Evolutionary conservation across 2,113 vertebrate species (phyloP).

Genomic region (Leuciscus idus): DNA sequence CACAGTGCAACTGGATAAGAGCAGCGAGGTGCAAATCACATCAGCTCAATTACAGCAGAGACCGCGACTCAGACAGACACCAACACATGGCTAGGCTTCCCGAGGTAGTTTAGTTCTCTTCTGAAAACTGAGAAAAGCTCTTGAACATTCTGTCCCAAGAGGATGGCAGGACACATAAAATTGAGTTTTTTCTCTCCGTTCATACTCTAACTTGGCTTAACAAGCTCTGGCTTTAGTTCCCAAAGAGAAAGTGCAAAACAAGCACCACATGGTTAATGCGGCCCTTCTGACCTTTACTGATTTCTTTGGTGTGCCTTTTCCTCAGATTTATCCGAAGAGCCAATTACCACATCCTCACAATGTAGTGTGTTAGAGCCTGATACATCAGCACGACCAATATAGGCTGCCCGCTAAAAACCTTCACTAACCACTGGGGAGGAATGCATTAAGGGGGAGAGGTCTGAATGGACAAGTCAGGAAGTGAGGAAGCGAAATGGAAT

Average conservation of each 20-base stretch:
- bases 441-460: neutral
- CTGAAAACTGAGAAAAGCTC: constrained; percentile 1
- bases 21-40: constrained; percentile 45
- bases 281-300: constrained; percentile 35
- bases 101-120: neutral
- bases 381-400: constrained; percentile 31
- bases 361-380: constrained; percentile 39
- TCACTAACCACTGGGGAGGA: constrained; percentile 1
- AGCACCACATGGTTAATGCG: constrained; percentile 54
- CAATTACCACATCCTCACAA: constrained; percentile 57
- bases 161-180: neutral
- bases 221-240: constrained; percentile 3
- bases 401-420: constrained; percentile 7
- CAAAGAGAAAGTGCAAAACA: constrained; percentile 38
- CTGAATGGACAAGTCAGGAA: neutral
- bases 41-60: constrained; percentile 30
- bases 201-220: constrained; percentile 1
- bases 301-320: constrained; percentile 14
- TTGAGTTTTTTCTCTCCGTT: neutral
- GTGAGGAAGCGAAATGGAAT: neutral
- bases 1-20: constrained; percentile 31
- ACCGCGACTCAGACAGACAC: neutral
- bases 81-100: neutral
- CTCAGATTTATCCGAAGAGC: constrained; percentile 57
- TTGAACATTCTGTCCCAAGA: constrained; percentile 9